Percentiles rank a stretch among this genome's conserved stretches.
Conservation (phyloP, 2,888 invertebrate species). For the Hemicrepidius hirtus region DNA sequence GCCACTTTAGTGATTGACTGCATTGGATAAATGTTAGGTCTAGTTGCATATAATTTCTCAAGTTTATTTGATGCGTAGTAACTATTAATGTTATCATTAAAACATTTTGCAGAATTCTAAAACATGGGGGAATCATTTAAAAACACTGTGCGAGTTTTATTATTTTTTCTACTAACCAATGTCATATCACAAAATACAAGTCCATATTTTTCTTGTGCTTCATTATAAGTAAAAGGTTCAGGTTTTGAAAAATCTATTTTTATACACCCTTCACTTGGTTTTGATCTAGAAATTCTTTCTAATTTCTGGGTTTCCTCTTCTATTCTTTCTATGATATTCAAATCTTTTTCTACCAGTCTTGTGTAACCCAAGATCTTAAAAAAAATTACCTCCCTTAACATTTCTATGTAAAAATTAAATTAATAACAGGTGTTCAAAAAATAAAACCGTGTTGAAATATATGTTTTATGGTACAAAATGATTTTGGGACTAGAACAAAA, state of each 20-base stretch:
- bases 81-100: conserved; percentile 46
- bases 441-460: neutral
- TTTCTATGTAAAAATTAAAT: too few relatives aligned
- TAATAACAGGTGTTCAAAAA: too few relatives aligned
- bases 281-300: conserved; percentile 2
- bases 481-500: too few relatives aligned
- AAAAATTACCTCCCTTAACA: too few relatives aligned
- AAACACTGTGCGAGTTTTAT: neutral
- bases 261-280: neutral
- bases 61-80: conserved; percentile 41
- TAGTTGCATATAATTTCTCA: conserved; percentile 51
- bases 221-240: conserved; percentile 73
- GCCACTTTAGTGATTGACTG: conserved; percentile 67
- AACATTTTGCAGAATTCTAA: conserved; percentile 48
- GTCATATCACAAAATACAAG: conserved; percentile 70
- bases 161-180: conserved; percentile 58
- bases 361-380: conserved; percentile 59
- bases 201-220: conserved; percentile 72
- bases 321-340: conserved; percentile 55
- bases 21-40: conserved; percentile 65
- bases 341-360: conserved; percentile 60
- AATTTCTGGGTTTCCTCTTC: conserved; percentile 47
- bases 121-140: conserved; percentile 18
- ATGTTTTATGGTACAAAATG: too few relatives aligned
- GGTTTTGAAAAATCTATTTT: conserved; percentile 47